These are phyloP conservation scores for Listronotus oregonensis DNA, from an alignment of 1,140 invertebrate species.

Conservation along the genomic window DNA sequence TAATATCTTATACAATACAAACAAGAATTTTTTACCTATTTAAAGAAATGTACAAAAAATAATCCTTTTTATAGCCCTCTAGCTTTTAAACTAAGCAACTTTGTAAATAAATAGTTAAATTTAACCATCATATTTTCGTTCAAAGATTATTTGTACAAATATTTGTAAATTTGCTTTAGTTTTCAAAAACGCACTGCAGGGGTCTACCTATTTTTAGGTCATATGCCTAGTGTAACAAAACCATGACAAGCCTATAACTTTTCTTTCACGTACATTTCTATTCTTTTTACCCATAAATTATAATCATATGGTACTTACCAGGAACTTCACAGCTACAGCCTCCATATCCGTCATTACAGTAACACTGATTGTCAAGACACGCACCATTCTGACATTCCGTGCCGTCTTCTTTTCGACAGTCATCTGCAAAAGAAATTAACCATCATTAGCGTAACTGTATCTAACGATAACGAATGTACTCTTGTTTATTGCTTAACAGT, in stretches of 20 bases:
- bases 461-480: background rate
- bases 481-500: constrained; percentile 4
- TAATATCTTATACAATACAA: too few species aligned
- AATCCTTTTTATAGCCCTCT: too few species aligned
- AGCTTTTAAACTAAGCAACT: too few species aligned
- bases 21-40: too few species aligned
- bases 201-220: too few species aligned
- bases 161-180: too few species aligned
- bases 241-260: background rate
- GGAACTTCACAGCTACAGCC: constrained; percentile 93
- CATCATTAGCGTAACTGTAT: constrained; percentile 16
- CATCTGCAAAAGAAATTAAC: constrained; percentile 68
- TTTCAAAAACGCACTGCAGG: too few species aligned
- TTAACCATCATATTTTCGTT: too few species aligned
- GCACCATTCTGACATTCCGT: constrained; percentile 87
- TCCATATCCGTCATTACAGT: constrained; percentile 93
- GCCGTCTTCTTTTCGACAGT: constrained; percentile 87
- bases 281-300: background rate
- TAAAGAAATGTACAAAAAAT: too few species aligned
- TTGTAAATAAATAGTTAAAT: too few species aligned
- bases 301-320: constrained; percentile 63
- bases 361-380: constrained; percentile 90
- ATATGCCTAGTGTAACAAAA: too few species aligned
- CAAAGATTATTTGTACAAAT: too few species aligned
- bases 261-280: background rate